Conservation (phyloP, 2,888 invertebrate genomes). For the Tiliacea citrago region DNA sequence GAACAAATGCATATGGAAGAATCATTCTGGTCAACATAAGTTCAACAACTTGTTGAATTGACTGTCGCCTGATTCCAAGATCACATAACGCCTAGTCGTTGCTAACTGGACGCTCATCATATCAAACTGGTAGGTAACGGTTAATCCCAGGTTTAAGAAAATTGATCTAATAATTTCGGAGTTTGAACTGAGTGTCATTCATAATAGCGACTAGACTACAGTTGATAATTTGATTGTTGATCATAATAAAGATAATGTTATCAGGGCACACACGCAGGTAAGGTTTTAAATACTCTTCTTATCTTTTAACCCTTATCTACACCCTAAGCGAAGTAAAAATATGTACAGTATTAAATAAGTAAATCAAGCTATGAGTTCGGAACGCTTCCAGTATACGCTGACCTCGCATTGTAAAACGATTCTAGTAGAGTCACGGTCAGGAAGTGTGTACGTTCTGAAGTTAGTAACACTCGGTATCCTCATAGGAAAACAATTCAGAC, state of each 20-base stretch:
- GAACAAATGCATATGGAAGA: no score
- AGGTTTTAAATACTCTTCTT: not conserved
- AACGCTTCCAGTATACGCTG: not conserved
- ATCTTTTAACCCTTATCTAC: not conserved
- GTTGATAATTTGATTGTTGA: not conserved
- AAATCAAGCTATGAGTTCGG: not conserved
- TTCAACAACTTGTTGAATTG: no score
- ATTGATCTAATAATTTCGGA: not conserved
- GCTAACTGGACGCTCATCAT: not conserved
- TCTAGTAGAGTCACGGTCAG: not conserved
- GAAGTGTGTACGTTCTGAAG: not conserved
- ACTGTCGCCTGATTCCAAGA: no score
- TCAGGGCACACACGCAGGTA: not conserved
- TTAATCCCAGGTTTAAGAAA: not conserved
- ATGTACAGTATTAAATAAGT: not conserved
- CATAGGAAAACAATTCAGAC: constrained; percentile 6
- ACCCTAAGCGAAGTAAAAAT: constrained; percentile 1
- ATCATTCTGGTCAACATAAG: no score
- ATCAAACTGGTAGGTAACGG: not conserved
- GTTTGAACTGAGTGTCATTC: not conserved
- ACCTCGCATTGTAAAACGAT: not conserved
- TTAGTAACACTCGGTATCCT: not conserved
- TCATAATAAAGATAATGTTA: constrained; percentile 17
- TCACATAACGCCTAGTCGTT: no score
- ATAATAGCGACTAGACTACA: not conserved